Base-by-base conservation (phyloP, 2,888 invertebrate species). In the Lycophotia porphyrea region DNA sequence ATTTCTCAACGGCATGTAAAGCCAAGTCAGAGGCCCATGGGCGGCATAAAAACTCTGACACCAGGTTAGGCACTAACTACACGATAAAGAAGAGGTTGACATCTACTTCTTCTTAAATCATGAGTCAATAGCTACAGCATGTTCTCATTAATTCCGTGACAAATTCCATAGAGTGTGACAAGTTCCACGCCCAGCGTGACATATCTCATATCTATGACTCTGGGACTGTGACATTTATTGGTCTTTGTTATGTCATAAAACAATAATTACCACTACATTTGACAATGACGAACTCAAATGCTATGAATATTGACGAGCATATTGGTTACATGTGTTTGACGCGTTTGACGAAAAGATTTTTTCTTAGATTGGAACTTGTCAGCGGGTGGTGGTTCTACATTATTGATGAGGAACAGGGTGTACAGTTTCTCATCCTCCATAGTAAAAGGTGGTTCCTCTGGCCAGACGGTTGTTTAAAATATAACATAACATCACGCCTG, bases 301-400 rank as follows among this genome's bases (percentile, higher is more conserved):
- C n/a, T 42, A 55, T 15, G 47, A n/a, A 2, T 75, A 66, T 84
- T 78, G 55, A 65, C 58, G 66, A 49, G 36, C 55, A 74, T 71
- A 82, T 85, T 86, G 80, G 74, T 79, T 76, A 83, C 90, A 90
- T 84, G 82, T 90, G 90, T 81, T 84, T 42, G 34, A 71, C 81
- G 81, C 64, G n/a, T 70, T 61, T 78, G 61, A 55, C 44, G 27
- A 64, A 36, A 60, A 21, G 24, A 61, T 44, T 58, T 2, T 34
- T 34, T 8, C 18, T 44, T 52, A n/a, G 11, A 52, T n/a, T 52
- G 1, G n/a, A 49, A 9, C n/a, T 52, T n/a, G 49, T n/a, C 0
- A n/a, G n/a, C n/a, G 3, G 8, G 8, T 24, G 49, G 18, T 47
- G 47, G 24, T 47, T 47, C 21, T 21, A 47, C 21, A 47, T 47